These are phyloP conservation scores for Episyrphus balteatus DNA, from an alignment of 1,140 invertebrate species.

Conservation along the genomic window DNA sequence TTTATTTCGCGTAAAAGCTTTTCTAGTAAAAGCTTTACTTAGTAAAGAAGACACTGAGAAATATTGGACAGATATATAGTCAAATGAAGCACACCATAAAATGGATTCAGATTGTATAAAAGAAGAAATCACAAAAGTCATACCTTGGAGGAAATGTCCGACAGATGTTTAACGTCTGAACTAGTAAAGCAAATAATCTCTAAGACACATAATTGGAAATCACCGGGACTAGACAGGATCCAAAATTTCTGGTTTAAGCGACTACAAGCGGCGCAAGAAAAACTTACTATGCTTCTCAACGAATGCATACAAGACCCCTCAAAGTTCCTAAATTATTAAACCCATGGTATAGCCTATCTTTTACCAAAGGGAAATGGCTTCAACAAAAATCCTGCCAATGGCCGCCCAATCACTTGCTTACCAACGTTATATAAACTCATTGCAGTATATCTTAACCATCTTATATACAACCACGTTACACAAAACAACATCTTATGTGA, in stretches of 20 bases:
- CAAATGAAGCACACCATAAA: neutral
- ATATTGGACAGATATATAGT: neutral
- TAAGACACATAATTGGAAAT: neutral
- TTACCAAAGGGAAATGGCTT: neutral
- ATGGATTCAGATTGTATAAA: neutral
- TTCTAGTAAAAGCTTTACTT: no score
- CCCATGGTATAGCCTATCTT: neutral
- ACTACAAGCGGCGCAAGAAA: neutral
- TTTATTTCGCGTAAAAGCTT: no score
- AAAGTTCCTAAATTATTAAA: neutral
- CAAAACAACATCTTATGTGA: neutral
- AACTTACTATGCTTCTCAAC: neutral
- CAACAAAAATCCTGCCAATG: neutral
- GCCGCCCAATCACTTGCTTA: neutral
- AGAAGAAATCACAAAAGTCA: neutral
- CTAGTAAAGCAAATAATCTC: neutral
- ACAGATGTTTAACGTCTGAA: neutral
- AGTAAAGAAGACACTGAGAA: neutral
- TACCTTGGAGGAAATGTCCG: neutral
- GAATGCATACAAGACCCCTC: neutral
- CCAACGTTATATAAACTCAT: neutral
- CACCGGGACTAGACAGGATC: neutral
- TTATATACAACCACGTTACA: neutral
- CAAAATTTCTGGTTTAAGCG: neutral
- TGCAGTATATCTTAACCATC: neutral